Base-by-base conservation (phyloP, 2,888 invertebrate species). In the Philaethria dido region DNA sequence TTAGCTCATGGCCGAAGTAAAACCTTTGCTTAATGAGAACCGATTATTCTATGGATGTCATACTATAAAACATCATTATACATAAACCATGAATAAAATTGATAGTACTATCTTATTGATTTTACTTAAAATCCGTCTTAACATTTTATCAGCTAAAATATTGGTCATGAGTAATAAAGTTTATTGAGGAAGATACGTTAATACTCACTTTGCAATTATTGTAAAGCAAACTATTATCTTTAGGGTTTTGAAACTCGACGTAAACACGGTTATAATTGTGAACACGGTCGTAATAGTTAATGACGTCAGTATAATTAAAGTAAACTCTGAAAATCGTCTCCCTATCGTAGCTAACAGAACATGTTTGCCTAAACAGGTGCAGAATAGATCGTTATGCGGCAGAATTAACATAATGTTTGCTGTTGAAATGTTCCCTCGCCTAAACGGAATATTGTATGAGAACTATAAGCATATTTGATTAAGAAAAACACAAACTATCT, bases 331-430 rank as follows among this genome's bases (percentile, higher is more conserved):
- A 84, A 86, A 85, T 82, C 81, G 82, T 85, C 83, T 81, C 80
- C 81, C 80, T 77, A 80, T 84, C 86, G 85, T 82, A 85, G 84
- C 78, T 82, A 77, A 79, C 82, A 78, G 85, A 62, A 52, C 52
- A 50, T 61, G 87, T 88, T 89, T 88, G 85, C 86, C 86, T 88
- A 89, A 88, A 89, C 89, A 89, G 88, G 89, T 89, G 88, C 87
- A 89, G 87, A 89, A 69, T 71, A 64, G 63, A 69, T 69, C 66
- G 85, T 88, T 88, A 87, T 84, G 84, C 82, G 85, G 82, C 80
- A 78, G 79, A 82, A 90, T 90, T 90, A 89, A 82, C 90, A 90
- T 90, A 89, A 89, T 88, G 88, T 89, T 68, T 65, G 62, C 68
- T 47, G 61, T 42, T 65, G 50, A 68, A 68, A 68, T 65, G 50